Evolutionary conservation across 2,888 invertebrate genomes (phyloP).

Genomic region (Pollenia labialis): DNA sequence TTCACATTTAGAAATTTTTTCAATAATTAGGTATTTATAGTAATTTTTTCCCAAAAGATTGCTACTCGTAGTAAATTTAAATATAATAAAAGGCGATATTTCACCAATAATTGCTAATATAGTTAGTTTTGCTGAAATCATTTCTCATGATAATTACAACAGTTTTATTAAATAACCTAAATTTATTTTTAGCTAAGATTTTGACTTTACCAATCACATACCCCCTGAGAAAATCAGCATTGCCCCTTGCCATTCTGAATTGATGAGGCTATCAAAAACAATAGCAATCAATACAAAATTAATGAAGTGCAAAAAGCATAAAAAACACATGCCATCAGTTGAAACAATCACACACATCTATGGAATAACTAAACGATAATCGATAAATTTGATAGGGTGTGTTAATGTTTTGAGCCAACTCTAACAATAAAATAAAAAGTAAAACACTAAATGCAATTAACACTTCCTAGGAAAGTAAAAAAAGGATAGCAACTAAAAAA

Average conservation of each 20-base stretch:
- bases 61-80: no score
- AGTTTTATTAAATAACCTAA: no score
- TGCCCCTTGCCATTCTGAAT: not conserved
- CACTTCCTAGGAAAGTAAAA: conserved; percentile 58
- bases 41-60: no score
- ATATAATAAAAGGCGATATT: no score
- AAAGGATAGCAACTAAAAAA: conserved; percentile 16
- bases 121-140: no score
- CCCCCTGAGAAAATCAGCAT: conserved; percentile 1
- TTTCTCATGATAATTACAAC: no score
- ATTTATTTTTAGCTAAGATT: no score
- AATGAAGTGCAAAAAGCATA: conserved; percentile 55
- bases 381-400: conserved; percentile 57
- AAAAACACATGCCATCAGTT: conserved; percentile 12
- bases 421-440: conserved; percentile 20
- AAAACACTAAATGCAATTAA: conserved; percentile 64
- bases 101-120: no score
- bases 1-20: no score
- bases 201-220: no score
- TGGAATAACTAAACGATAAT: conserved; percentile 11
- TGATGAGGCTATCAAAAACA: not conserved
- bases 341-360: not conserved
- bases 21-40: no score
- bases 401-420: conserved; percentile 27
- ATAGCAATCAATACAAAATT: conserved; percentile 22